These are phyloP conservation scores for Lissocephala sabroskyi DNA, from an alignment of 2,888 invertebrate species.

Conservation along the genomic window DNA sequence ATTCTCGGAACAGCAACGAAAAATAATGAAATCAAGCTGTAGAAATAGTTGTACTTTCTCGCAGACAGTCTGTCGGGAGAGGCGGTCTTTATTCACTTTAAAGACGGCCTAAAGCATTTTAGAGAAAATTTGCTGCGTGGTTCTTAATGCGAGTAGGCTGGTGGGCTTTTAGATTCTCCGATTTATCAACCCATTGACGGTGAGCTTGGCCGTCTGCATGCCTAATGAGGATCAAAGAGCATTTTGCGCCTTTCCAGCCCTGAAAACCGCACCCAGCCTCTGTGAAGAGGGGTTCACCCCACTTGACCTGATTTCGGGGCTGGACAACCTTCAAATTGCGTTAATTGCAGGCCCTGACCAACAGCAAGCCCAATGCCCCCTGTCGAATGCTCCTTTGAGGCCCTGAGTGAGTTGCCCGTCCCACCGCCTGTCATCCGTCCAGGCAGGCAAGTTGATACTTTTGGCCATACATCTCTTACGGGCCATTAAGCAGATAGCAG, in stretches of 20 bases:
- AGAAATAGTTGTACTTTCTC: constrained; percentile 18
- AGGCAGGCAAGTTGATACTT: constrained; percentile 2
- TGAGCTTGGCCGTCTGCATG: constrained; percentile 26
- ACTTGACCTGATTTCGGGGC: constrained; percentile 43
- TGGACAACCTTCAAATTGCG: constrained; percentile 29
- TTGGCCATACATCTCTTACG: constrained; percentile 45
- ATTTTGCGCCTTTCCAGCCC: constrained; percentile 27
- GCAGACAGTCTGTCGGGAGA: no score
- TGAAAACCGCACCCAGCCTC: no score
- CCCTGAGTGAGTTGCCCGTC: constrained; percentile 40
- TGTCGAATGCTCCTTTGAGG: constrained; percentile 11
- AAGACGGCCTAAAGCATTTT: no score
- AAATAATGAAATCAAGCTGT: background rate
- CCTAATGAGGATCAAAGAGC: constrained; percentile 58
- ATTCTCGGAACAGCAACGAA: no score
- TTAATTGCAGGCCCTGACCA: constrained; percentile 42
- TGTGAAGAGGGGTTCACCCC: constrained; percentile 18
- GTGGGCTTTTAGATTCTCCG: no score
- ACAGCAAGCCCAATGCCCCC: background rate
- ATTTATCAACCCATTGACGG: no score
- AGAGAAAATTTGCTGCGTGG: no score
- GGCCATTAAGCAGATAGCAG: constrained; percentile 35
- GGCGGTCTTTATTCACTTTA: no score
- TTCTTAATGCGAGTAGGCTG: no score
- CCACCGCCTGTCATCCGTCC: no score